Evolutionary conservation across 1,140 invertebrate species (phyloP), one percentile per base, ranked within the genome.

Genomic region (Papilio polytes): DNA sequence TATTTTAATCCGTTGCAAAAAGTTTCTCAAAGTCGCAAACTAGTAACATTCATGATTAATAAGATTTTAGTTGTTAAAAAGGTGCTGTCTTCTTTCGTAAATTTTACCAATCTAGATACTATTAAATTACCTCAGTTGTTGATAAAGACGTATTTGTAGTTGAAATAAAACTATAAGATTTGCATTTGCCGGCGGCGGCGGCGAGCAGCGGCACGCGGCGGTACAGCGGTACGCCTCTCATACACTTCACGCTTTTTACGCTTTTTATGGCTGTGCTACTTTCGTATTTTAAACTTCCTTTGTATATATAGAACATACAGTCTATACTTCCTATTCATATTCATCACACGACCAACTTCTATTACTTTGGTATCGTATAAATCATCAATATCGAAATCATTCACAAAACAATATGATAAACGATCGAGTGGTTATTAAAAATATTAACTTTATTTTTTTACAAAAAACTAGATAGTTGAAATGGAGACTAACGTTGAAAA

Each of bases 361-460:
- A 91, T 92, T 82, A 86, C 90, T 90, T 92, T 92, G 89, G 89
- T 88, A 85, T 78, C 74, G 74, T 26, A 59, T 59, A 56, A 31
- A 51, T 77, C 74, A 77, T 36, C 12, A 46, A 77, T 51, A 77
- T 77, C 74, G 18, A 56, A 77, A 36, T 56, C 51, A 77, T 36
- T n/a, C 48, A 77, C 22, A 8, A 56, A 59, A 77, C n/a, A 77
- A 53, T 53, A 59, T 31, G 31, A 51, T 36, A 51, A 56, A 77
- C 31, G 46, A 51, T 76, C 44, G 46, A 36, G 74, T 59, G 51
- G 59, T 77, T 31, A 56, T 36, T 53, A 31, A 53, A 56, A 77
- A 20, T 36, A 53, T 36, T 56, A 20, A 53, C 31, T 59, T 41
- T 22, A 31, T 77, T 77, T 1, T 41, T 22, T 15, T 41, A 53